Conservation (phyloP, 2,113 vertebrate genomes). For the Aepyceros melampus region DNA sequence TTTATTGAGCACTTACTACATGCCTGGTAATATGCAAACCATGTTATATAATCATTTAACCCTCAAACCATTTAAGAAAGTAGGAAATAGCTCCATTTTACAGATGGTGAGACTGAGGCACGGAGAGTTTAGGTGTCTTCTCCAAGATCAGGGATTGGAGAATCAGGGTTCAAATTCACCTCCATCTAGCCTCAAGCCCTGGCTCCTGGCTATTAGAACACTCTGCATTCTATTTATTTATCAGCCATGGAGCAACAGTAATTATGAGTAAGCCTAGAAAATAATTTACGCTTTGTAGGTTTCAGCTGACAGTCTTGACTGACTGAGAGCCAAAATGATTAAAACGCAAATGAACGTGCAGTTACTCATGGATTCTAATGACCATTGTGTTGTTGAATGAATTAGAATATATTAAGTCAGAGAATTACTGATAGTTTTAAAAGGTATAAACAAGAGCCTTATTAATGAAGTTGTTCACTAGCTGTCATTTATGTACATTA, state of each 20-base stretch:
- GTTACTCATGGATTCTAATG: background rate
- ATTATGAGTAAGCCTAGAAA: background rate
- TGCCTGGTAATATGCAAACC: background rate
- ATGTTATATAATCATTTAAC: background rate
- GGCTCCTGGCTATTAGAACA: background rate
- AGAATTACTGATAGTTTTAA: conserved; percentile 27
- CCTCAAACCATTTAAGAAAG: background rate
- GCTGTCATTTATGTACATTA: background rate
- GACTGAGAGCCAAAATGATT: background rate
- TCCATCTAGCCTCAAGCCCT: background rate
- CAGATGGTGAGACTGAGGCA: background rate
- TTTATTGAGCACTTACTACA: background rate
- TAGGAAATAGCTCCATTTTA: background rate
- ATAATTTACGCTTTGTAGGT: background rate
- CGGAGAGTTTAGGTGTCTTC: background rate
- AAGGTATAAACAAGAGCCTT: conserved; percentile 36
- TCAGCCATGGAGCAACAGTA: background rate
- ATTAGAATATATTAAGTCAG: conserved; percentile 2
- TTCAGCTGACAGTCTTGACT: background rate
- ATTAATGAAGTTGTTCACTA: conserved; percentile 34
- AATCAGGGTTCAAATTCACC: background rate
- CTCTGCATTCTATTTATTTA: background rate
- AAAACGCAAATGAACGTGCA: background rate
- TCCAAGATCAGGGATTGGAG: background rate
- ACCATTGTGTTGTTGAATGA: background rate